phyloP scores from a whole-genome alignment of 2,113 vertebrate species.

The Willisornis vidua region DNA sequence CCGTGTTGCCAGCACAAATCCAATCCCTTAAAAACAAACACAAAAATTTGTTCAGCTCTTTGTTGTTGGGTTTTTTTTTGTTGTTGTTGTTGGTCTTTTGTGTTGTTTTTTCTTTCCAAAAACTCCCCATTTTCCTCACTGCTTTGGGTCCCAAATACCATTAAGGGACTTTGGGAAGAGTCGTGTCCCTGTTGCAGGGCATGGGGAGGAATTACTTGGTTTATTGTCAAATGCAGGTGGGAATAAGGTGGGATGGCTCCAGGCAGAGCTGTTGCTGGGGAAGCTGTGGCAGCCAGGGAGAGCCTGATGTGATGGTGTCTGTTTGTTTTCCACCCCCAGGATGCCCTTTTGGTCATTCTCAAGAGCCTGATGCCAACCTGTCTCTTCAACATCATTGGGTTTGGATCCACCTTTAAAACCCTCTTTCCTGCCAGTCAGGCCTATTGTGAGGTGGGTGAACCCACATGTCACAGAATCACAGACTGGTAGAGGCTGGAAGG shows the following conservation, averaged over 20 bases:
- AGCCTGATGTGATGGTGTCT: background rate
- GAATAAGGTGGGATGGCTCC: background rate
- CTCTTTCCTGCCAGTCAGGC: conserved; percentile 87
- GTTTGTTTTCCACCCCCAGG: conserved; percentile 67
- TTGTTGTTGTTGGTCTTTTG: background rate
- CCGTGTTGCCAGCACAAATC: conserved; percentile 6
- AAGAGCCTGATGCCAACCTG: conserved; percentile 91
- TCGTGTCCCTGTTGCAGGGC: background rate
- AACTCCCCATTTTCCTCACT: background rate
- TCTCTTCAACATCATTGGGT: conserved; percentile 90
- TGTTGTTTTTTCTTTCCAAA: background rate
- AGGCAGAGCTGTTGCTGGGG: background rate
- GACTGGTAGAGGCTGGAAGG: background rate
- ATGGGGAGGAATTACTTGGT: background rate
- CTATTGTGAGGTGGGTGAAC: conserved; percentile 86
- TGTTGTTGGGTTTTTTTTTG: background rate
- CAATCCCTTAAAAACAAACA: conserved; percentile 33
- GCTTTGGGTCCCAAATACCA: background rate
- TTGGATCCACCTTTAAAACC: conserved; percentile 90
- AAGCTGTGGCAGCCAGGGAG: background rate
- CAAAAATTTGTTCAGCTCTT: background rate
- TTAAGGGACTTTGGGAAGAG: background rate
- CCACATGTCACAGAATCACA: background rate
- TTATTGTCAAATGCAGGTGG: background rate
- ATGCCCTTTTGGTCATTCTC: conserved; percentile 88